Evolutionary conservation across 2,797 vertebrate genomes (phyloP), one percentile per base, ranked within the genome.

Genomic region (Acanthurus tractus): DNA sequence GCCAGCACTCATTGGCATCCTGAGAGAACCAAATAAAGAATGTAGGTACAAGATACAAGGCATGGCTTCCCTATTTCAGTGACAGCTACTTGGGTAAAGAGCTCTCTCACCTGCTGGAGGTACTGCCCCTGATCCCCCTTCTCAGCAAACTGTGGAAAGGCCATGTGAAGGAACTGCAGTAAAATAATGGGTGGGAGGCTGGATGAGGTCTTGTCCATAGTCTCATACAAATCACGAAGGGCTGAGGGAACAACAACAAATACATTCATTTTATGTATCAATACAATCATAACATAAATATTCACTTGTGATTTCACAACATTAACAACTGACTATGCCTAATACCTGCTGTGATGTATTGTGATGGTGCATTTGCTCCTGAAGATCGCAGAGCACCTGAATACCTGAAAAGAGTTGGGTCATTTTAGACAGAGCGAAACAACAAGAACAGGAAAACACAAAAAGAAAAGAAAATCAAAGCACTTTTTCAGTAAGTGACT

Each of bases 1-100:
- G 91, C 98, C 98, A 99, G 90, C 98, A 99, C 85, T 99, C 98
- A 49, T 99, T 99, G 68, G 98, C 98, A 96, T 99, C 98, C 98
- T 99, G 86, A 68, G 3, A 23, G 11, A 46, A 48, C 1, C 49
- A 54, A 8, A 8, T 58, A 69, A 67, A 53, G 23, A 53, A 23
- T 15, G 23, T 53, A 23, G 23, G 7, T 29, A 34, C 4, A 54
- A 22, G 15, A 49, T 6, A 18, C 8, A 11, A 8, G 10, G 9
- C 22, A 38, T 12, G 1, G 13, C 25, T 46, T 22, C n/a, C 45
- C 4, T 7, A 42, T 55, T 18, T 50, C 6, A 54, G 59, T n/a
- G 23, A n/a, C 0, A 10, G 3, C 25, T 3, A 34, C 8, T 20
- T 2, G 23, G 6, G 20, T 54, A n/a, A 53, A 7, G 13, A 10